These are phyloP conservation scores for Octodon degus DNA, from an alignment of 2,113 vertebrate species.

Conservation along the genomic window DNA sequence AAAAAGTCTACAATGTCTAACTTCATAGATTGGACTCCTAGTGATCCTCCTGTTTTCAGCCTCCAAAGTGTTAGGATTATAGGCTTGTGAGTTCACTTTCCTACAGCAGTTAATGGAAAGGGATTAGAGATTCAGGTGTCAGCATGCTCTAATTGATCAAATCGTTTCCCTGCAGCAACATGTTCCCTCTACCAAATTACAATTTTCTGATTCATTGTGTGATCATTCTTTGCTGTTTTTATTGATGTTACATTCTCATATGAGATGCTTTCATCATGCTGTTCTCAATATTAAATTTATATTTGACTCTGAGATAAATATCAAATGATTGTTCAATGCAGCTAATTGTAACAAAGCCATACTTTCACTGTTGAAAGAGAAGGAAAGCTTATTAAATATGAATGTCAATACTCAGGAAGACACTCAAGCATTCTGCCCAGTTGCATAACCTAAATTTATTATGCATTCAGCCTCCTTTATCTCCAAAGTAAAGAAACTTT, in stretches of 20 bases:
- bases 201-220: constrained; percentile 59
- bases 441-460: constrained; percentile 67
- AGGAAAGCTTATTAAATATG: constrained; percentile 75
- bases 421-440: constrained; percentile 59
- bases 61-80: no score
- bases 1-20: no score
- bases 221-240: constrained; percentile 54
- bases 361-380: constrained; percentile 52
- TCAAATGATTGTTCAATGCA: constrained; percentile 62
- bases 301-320: constrained; percentile 58
- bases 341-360: constrained; percentile 71
- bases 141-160: constrained; percentile 48
- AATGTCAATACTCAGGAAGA: constrained; percentile 81
- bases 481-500: constrained; percentile 76
- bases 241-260: background rate
- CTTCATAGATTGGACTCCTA: no score
- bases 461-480: constrained; percentile 43
- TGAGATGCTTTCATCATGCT: constrained; percentile 40
- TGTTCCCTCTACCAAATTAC: constrained; percentile 46
- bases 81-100: background rate
- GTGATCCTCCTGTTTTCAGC: no score
- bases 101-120: constrained; percentile 54
- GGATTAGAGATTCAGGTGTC: constrained; percentile 17
- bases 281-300: constrained; percentile 47
- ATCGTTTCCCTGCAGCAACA: constrained; percentile 56